phyloP scores from a whole-genome alignment of 2,888 invertebrate species.

The Thera britannica region DNA sequence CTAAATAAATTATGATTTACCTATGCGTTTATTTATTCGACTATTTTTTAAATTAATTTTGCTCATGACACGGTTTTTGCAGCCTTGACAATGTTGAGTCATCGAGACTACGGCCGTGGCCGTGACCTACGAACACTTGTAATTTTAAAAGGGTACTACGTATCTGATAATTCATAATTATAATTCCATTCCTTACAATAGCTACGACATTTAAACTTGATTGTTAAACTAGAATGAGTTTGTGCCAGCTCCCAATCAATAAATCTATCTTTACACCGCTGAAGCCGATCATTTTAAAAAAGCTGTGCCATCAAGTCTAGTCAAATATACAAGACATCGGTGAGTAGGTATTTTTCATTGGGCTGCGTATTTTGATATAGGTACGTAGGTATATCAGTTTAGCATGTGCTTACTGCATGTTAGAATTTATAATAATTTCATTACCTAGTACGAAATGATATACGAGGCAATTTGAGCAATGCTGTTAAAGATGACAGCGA shows the following conservation, averaged over 20 bases:
- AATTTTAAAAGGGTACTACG: no score
- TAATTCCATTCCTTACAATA: no score
- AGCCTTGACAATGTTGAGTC: neutral
- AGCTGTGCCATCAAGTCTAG: neutral
- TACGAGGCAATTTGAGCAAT: no score
- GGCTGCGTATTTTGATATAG: neutral
- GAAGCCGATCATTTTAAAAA: neutral
- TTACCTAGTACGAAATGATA: neutral
- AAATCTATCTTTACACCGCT: neutral
- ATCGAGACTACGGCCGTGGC: no score
- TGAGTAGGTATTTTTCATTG: constrained; percentile 2
- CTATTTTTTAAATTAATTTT: neutral
- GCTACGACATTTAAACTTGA: no score
- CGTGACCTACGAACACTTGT: no score
- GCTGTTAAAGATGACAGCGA: no score
- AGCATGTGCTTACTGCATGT: neutral
- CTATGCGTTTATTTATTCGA: neutral
- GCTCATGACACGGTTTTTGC: neutral
- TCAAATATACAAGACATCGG: neutral
- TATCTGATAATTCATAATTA: no score
- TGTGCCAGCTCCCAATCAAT: neutral
- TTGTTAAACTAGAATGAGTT: neutral
- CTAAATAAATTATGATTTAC: neutral
- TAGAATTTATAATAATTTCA: neutral
- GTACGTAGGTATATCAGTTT: neutral